A percentile compares a stretch with the other conserved stretches of the same genome.
Conservation (phyloP, 2,888 invertebrate genomes). For the Stratiomys singularior region DNA sequence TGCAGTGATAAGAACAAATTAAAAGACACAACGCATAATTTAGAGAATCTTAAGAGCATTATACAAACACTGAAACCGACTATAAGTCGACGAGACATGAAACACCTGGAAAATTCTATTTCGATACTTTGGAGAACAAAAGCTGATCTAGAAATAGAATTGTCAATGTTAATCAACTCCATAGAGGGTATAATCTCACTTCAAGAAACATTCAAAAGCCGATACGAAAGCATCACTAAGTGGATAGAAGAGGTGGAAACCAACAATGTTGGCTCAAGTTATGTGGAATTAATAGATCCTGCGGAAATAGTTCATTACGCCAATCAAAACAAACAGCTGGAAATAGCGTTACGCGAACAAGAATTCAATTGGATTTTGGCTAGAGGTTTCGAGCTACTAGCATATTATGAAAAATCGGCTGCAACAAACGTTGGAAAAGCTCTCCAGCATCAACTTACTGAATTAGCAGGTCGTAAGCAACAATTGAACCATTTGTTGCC, state of each 20-base stretch:
- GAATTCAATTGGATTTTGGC: slow-evolving; percentile 82
- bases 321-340: slow-evolving; percentile 79
- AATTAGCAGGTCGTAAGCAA: slow-evolving; percentile 71
- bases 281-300: too few species aligned
- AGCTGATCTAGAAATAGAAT: slow-evolving; percentile 81
- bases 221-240: slow-evolving; percentile 72
- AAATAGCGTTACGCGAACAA: slow-evolving; percentile 78
- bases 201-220: slow-evolving; percentile 75
- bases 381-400: slow-evolving; percentile 74
- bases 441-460: slow-evolving; percentile 69
- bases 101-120: slow-evolving; percentile 79
- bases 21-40: slow-evolving; percentile 67
- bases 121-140: slow-evolving; percentile 84
- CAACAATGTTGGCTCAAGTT: too few species aligned
- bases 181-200: slow-evolving; percentile 80
- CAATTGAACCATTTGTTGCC: slow-evolving; percentile 74
- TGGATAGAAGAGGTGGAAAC: slow-evolving; percentile 66
- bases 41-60: slow-evolving; percentile 77
- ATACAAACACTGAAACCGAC: slow-evolving; percentile 88
- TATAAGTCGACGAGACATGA: slow-evolving; percentile 84
- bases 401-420: slow-evolving; percentile 72
- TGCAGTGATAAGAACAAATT: too few species aligned
- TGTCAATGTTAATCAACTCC: slow-evolving; percentile 76
- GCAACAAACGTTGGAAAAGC: too few species aligned
- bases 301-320: slow-evolving; percentile 66